phyloP scores from a whole-genome alignment of 2,888 invertebrate species.

The Criorhina ranunculi region DNA sequence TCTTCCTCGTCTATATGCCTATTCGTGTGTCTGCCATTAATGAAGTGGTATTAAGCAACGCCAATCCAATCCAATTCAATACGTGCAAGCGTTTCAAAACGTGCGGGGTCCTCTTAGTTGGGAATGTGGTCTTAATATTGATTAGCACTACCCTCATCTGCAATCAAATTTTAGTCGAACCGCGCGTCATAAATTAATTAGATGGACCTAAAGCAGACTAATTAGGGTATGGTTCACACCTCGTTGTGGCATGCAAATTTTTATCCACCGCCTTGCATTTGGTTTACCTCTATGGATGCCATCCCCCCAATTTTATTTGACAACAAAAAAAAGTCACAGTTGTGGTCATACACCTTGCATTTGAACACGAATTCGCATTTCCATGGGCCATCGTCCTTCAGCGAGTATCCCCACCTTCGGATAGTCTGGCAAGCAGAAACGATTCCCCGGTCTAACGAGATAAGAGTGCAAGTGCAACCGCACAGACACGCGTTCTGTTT shows the following conservation, averaged over 20 bases:
- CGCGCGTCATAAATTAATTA: slow-evolving; percentile 40
- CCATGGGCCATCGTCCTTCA: not conserved
- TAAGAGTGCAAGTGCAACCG: slow-evolving; percentile 39
- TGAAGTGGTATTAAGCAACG: too few relatives aligned
- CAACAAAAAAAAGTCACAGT: slow-evolving; percentile 4
- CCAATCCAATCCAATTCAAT: too few relatives aligned
- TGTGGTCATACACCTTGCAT: slow-evolving; percentile 10
- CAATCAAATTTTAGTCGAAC: slow-evolving; percentile 13
- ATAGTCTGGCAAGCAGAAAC: slow-evolving; percentile 23
- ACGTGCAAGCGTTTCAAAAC: too few relatives aligned
- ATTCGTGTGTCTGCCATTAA: too few relatives aligned
- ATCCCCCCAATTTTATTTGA: not conserved
- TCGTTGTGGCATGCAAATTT: slow-evolving; percentile 22
- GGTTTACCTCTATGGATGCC: slow-evolving; percentile 2
- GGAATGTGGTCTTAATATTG: not conserved
- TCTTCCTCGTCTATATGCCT: too few relatives aligned
- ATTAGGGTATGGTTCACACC: slow-evolving; percentile 27
- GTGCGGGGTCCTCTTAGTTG: not conserved
- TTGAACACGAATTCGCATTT: slow-evolving; percentile 37
- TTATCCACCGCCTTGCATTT: slow-evolving; percentile 8
- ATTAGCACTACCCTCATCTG: not conserved
- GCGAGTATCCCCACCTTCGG: not conserved
- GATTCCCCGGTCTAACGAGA: slow-evolving; percentile 27
- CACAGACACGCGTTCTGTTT: slow-evolving; percentile 37
- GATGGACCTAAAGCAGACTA: slow-evolving; percentile 29